Conservation (phyloP, 2,113 vertebrate genomes). For the Clupea harengus region DNA sequence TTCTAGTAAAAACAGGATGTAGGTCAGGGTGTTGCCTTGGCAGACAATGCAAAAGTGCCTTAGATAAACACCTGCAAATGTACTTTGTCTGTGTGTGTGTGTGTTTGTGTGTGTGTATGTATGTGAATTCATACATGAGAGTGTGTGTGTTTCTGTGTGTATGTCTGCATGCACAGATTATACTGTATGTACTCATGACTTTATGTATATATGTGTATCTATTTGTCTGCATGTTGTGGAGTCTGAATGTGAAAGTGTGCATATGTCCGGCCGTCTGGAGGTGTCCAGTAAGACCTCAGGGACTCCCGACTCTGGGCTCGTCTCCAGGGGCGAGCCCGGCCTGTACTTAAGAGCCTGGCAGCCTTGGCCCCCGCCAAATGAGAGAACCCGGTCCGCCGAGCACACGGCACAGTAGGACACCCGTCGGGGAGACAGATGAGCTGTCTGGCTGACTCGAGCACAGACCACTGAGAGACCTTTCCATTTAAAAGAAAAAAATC, state of each 20-base stretch:
- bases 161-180: not conserved
- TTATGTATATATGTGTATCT: not conserved
- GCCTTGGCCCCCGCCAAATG: not conserved
- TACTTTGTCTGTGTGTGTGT: not conserved
- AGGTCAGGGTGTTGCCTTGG: slow-evolving; percentile 19
- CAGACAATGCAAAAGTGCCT: slow-evolving; percentile 42
- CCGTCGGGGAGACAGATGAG: slow-evolving; percentile 21
- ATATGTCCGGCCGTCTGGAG: not conserved
- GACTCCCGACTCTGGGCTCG: not conserved
- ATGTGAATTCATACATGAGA: not conserved
- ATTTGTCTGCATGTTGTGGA: not conserved
- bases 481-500: slow-evolving; percentile 13
- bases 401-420: slow-evolving; percentile 10
- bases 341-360: slow-evolving; percentile 12
- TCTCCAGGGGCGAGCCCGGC: not conserved
- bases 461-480: not conserved
- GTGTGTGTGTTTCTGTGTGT: not conserved
- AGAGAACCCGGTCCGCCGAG: not conserved
- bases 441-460: not conserved
- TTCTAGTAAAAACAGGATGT: slow-evolving; percentile 52
- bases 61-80: not conserved
- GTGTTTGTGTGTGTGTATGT: not conserved
- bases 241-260: not conserved
- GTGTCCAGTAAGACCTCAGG: not conserved
- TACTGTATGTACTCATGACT: too few relatives aligned